Base-by-base conservation (phyloP, 2,113 vertebrate genomes). In the Odobenus rosmarus region DNA sequence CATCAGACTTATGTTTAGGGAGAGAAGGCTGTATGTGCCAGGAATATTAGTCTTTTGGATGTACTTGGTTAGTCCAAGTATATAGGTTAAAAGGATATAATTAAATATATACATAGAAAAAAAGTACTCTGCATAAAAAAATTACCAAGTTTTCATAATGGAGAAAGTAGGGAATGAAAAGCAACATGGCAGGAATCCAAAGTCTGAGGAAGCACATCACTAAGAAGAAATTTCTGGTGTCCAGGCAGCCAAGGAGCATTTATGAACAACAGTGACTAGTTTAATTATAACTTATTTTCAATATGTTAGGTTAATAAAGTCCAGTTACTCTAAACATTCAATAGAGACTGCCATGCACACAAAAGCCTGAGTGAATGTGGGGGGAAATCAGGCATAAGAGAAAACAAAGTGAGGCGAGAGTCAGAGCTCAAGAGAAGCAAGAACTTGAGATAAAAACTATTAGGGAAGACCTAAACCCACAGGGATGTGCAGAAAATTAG, bases 1-100 rank as follows among this genome's bases (percentile, higher is more conserved):
- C 6, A n/a, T 71, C 28, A 28, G 13, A 79, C 7, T 46, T 79
- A 46, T n/a, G 5, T 59, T 14, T 82, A 88, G 81, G 51, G 23
- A 84, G 61, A 96, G 0, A 92, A 77, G 57, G 62, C 49, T 59
- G n/a, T 90, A n/a, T 96, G 49, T 71, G 51, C 88, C 79, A 81
- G 72, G 23, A 83, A 24, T 28, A 67, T 55, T 49, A 83, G 24
- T 69, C 0, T 53, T 90, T 90, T 61, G 28, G 3, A 64, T 49
- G 24, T 72, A 90, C 49, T 87, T 88, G 1, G 1, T 67, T 5
- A 83, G 1, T 94, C 15, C 18, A 79, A 88, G n/a, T 11, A 77
- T n/a, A 49, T 33, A 53, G 6, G 13, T 88, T 96, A 76, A 91
- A 88, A 76, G 10, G 16, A 62, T 59, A 46, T 19, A 86, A 64